A percentile compares a stretch with the other conserved stretches of the same genome.
Conservation (phyloP, 2,888 invertebrate species). For the Dysmachus trigonus region DNA sequence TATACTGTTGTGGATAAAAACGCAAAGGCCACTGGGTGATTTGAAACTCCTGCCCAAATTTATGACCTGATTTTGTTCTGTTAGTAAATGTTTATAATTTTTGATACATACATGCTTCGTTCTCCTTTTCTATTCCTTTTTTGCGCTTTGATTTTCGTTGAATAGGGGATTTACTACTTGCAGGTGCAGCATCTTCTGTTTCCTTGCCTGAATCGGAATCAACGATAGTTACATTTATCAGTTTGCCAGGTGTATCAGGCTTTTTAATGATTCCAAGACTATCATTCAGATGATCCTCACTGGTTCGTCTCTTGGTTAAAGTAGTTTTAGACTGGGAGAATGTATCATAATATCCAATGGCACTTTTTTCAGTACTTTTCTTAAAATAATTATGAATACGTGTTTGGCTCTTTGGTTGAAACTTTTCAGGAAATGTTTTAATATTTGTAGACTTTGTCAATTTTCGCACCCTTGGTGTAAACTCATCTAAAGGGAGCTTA, state of each 20-base stretch:
- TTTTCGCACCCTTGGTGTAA: slow-evolving; percentile 1
- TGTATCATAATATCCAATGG: slow-evolving; percentile 43
- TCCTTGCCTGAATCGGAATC: not conserved
- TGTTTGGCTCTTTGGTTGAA: slow-evolving; percentile 43
- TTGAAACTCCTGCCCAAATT: not conserved
- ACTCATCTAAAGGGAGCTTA: not conserved
- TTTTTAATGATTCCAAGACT: not conserved
- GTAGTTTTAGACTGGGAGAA: slow-evolving; percentile 39
- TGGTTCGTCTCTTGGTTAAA: not conserved
- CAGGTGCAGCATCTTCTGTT: not conserved
- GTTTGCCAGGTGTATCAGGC: not conserved
- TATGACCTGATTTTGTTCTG: not conserved
- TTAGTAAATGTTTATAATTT: not conserved
- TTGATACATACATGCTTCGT: not conserved
- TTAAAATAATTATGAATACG: slow-evolving; percentile 44
- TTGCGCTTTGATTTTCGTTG: not conserved
- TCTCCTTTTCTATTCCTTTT: not conserved
- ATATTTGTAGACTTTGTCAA: slow-evolving; percentile 48
- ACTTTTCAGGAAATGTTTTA: slow-evolving; percentile 43
- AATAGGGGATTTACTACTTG: not conserved
- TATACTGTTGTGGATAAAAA: no score
- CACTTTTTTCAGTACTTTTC: not conserved
- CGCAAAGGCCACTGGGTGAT: no score
- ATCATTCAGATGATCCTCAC: not conserved
- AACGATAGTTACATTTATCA: not conserved